Evolutionary conservation across 2,113 vertebrate species (phyloP).

Genomic region (Gambusia affinis): DNA sequence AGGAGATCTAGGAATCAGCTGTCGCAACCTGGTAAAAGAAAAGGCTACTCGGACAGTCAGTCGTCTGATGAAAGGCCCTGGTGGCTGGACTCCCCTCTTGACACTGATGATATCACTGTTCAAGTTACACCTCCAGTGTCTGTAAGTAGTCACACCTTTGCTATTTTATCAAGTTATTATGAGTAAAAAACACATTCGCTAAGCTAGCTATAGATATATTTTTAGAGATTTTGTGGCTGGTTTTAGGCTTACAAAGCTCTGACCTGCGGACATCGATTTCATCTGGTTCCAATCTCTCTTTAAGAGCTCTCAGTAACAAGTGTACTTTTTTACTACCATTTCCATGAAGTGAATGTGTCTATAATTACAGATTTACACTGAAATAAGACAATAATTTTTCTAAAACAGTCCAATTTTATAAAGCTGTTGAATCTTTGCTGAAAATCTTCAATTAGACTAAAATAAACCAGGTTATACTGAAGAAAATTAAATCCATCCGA

Average conservation of each 20-base stretch:
- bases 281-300: background rate
- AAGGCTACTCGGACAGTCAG: conserved; percentile 81
- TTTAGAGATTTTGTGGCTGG: background rate
- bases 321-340: background rate
- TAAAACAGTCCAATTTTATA: background rate
- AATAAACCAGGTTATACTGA: background rate
- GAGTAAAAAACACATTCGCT: background rate
- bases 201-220: background rate
- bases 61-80: conserved; percentile 76
- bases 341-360: background rate
- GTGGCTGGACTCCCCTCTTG: conserved; percentile 79
- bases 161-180: too few relatives aligned
- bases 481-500: background rate
- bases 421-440: background rate
- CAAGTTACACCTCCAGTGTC: conserved; percentile 85
- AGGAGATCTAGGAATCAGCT: conserved; percentile 79
- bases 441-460: background rate
- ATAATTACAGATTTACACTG: background rate
- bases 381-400: background rate
- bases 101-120: conserved; percentile 83
- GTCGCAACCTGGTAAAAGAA: conserved; percentile 78
- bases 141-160: conserved; percentile 76
- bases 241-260: background rate
- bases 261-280: background rate
- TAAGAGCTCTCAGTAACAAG: background rate